Base-by-base conservation (phyloP, 2,888 invertebrate species). In the Mesorhabditis sp. region DNA sequence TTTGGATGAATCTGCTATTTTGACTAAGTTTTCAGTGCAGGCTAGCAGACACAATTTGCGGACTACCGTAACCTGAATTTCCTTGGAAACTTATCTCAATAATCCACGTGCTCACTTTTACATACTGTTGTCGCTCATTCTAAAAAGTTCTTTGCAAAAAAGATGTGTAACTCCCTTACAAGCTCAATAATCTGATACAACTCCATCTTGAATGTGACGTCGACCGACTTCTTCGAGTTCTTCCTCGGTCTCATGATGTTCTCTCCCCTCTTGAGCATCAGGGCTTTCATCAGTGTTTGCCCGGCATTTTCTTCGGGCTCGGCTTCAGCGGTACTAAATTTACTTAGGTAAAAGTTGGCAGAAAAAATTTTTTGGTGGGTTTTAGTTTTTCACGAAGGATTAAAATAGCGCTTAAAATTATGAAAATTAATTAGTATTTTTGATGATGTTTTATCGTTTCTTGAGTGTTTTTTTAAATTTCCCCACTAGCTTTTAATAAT, bases 131-230 rank as follows among this genome's bases (percentile, higher is more conserved):
- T 13, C 72, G 67, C 65, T 74, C 74, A 62, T 74, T 71, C 72
- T 74, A 67, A 44, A 70, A 44, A 50, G 43, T 1, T 15, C n/a
- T 50, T n/a, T 50, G 7, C 10, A 10, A 50, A 50, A 50, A 10
- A 50, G 58, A 13, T 50, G 7, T n/a, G 58, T 50, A 10, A n/a
- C n/a, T 44, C 4, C 13, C 68, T 44, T 42, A 74, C 74, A 67
- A 75, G 65, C 65, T 75, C 75, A 28, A 75, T 69, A 43, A 73
- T 71, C 67, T 75, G 75, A 65, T 75, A 75, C 7, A 75, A 65
- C 28, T 73, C 73, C 68, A 73, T 67, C n/a, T 71, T 70, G 65
- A 71, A 71, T 3, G 62, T 69, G 15, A 75, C 70, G 4, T 66
- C 66, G 13, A 75, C 75, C 7, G 73, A 68, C 15, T 67, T 45